Base-by-base conservation (phyloP, 2,888 invertebrate species). In the Agriotes lineatus region DNA sequence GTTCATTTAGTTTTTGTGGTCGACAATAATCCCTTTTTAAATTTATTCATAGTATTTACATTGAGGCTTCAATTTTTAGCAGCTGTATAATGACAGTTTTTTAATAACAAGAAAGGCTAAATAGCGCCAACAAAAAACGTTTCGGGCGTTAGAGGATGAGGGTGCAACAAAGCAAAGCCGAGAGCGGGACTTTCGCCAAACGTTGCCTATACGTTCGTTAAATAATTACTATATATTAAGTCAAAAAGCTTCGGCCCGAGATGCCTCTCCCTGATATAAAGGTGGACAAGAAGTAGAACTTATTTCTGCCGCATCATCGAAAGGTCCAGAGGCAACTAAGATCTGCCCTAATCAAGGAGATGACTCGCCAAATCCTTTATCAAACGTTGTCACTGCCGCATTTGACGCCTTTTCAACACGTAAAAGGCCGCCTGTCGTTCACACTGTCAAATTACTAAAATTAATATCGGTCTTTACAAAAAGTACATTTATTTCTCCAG, bases 271-370 rank as follows among this genome's bases (percentile, higher is more conserved):
- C 25, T 54, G 64, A 64, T 60, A 60, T 64, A 61, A 62, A 66
- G 57, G 57, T 61, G 58, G 57, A 62, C 61, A 66, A 69, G 59
- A 58, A 63, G 70, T 71, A 64, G 59, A 69, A 64, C 37, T 65
- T 56, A 72, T 79, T 82, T 83, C 73, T 82, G 82, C 82, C 77
- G 76, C 77, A 81, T 83, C 83, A 83, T 82, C 80, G 80, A 78
- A 56, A 82, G 81, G 81, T 80, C 79, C 81, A 79, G 80, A 82
- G 82, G 78, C 80, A 79, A 74, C 73, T 74, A 76, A 79, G 79
- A 82, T 83, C 80, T 81, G 79, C 81, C 82, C 82, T 83, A 84
- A 84, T 84, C 83, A 84, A 83, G 81, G 77, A 76, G 82, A 83
- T 84, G 84, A 84, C 83, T 79, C 68, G 73, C 76, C 72, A 73